Evolutionary conservation across 2,113 vertebrate genomes (phyloP), one percentile per base, ranked within the genome.

Genomic region (Aptenodytes patagonicus): DNA sequence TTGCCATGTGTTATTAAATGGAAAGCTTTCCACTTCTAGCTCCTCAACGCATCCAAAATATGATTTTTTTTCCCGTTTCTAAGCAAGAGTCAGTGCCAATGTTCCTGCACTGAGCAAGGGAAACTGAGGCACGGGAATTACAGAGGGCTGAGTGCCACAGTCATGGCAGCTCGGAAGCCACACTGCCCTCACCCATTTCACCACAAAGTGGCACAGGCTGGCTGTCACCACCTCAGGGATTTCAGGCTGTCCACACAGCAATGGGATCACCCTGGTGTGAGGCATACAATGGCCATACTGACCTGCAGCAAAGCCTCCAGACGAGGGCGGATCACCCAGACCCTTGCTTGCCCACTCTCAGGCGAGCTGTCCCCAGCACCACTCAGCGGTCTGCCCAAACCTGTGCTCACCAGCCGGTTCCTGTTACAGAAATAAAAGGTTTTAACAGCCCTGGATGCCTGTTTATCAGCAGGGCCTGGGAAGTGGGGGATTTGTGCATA

Each of bases 181-280:
- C 0, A 0, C 14, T 93, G 51, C 24, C 47, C 44, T 91, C 76
- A 57, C 12, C 13, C 3, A 1, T 24, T 82, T 65, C 18, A 57
- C 42, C 36, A 38, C 19, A 17, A 69, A 88, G 20, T 8, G 22
- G 4, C 64, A 55, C 0, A 1, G 60, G 14, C 26, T 66, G 34
- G 11, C 28, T 84, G 21, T 28, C 40, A 61, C 28, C 14, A 40
- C 11, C 21, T 66, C 65, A 51, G n/a, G 28, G 42, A 44, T 28
- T 57, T 66, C 61, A 68, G 44, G 22, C 60, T 85, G 65, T 52
- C 34, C 3, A 1, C 29, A 52, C 15, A 64, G 44, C 22, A 54
- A 7, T 4, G 17, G 16, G 6, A 52, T 78, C 0, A 0, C 5
- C 3, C 29, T 0, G 1, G n/a, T 10, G 24, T 1, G 1, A 88